Evolutionary conservation across 2,797 vertebrate genomes (phyloP), one percentile per base, ranked within the genome.

Genomic region (Yasuhikotakia modesta): DNA sequence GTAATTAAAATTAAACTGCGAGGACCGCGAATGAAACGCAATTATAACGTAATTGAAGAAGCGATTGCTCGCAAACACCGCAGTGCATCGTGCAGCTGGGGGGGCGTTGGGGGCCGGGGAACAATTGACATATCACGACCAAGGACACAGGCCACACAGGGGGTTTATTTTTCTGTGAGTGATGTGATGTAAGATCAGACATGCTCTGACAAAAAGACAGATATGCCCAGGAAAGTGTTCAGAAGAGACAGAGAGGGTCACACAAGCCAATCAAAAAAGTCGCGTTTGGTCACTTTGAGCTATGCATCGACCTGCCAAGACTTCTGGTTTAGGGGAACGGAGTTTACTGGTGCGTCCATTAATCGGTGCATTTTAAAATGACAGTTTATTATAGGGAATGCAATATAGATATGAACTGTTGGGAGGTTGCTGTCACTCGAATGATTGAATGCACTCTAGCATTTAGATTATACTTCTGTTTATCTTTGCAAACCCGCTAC

Each of bases 1-100:
- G 70, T 83, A 86, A 89, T 88, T 87, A 81, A 85, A 80, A 74
- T 69, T 75, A 80, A 81, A 80, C 81, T 73, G 79, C 72, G 46
- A 43, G 81, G 43, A 65, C 8, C 66, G 43, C 17, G 10, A 66
- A 32, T n/a, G 32, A 58, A 79, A 73, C 64, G 7, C 77, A 75
- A 68, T 1, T 53, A 78, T 27, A 65, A 76, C 39, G 45, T 70
- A 78, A 73, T 70, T 50, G 82, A 61, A 80, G 46, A 24, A 69
- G 65, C 4, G 19, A 76, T 70, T 66, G 46, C 68, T 82, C 57
- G 32, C 70, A 70, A 63, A 74, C 32, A 17, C 46, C 6, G 32
- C 11, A 57, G 61, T 64, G 79, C 72, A 45, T 43, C 32, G 30
- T 32, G 55, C 66, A 60, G 68, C 79, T 57, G 6, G 1, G 30